Percentiles rank a stretch among this genome's conserved stretches.
These are phyloP conservation scores for Gonioctena quinquepunctata DNA, from an alignment of 1,140 invertebrate species.

Conservation along the genomic window DNA sequence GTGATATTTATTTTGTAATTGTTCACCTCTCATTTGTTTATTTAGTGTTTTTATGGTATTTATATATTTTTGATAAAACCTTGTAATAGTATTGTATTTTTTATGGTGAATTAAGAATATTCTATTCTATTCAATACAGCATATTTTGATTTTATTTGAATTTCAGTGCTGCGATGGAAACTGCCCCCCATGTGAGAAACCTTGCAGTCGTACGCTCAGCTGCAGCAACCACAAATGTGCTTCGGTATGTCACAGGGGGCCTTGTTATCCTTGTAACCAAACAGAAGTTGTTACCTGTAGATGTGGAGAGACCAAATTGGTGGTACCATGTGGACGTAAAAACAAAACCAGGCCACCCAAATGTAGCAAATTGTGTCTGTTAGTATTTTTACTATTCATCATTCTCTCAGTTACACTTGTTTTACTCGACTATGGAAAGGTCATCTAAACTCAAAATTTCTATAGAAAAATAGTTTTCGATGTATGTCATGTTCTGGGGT, in stretches of 20 bases:
- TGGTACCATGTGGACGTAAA: constrained; percentile 84
- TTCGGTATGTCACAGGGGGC: constrained; percentile 83
- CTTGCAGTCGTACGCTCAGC: constrained; percentile 78
- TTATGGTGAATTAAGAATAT: too few relatives aligned
- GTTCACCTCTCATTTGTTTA: too few relatives aligned
- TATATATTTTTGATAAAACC: too few relatives aligned
- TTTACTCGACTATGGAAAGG: too few relatives aligned
- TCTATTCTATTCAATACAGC: too few relatives aligned
- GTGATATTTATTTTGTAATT: too few relatives aligned
- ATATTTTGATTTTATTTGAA: too few relatives aligned
- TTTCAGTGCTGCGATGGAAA: constrained; percentile 79
- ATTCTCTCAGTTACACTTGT: neutral
- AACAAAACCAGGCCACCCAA: constrained; percentile 76
- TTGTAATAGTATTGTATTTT: too few relatives aligned
- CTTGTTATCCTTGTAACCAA: constrained; percentile 87
- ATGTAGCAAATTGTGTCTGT: constrained; percentile 75
- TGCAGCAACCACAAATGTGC: constrained; percentile 90
- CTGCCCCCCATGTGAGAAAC: constrained; percentile 86
- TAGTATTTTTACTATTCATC: constrained; percentile 35
- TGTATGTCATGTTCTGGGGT: too few relatives aligned
- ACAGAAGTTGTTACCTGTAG: constrained; percentile 79
- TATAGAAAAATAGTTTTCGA: too few relatives aligned
- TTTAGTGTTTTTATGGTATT: too few relatives aligned
- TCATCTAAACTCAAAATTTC: too few relatives aligned
- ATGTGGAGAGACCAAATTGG: constrained; percentile 79